phyloP scores from a whole-genome alignment of 2,888 invertebrate genomes.

The Drosophila pseudotalamancana region DNA sequence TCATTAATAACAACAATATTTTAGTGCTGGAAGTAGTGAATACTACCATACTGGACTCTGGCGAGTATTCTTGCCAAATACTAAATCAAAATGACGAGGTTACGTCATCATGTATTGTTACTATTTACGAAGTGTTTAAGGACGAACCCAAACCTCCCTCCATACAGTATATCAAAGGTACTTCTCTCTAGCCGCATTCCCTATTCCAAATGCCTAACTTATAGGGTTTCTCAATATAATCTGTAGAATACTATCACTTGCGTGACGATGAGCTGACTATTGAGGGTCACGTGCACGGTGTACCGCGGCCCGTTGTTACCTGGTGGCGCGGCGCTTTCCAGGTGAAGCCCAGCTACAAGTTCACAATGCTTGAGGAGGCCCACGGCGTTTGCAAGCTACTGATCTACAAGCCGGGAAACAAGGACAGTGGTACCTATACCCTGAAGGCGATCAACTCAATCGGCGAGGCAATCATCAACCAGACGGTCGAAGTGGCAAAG shows the following conservation, averaged over 20 bases:
- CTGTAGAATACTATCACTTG: slow-evolving; percentile 83
- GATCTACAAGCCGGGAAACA: slow-evolving; percentile 86
- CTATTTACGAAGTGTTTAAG: slow-evolving; percentile 90
- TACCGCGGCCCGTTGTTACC: slow-evolving; percentile 82
- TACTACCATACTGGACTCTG: slow-evolving; percentile 87
- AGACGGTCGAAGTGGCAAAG: slow-evolving; percentile 85
- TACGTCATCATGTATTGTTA: slow-evolving; percentile 89
- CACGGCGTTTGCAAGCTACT: slow-evolving; percentile 85
- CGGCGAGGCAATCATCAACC: slow-evolving; percentile 86
- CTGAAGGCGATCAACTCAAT: slow-evolving; percentile 89
- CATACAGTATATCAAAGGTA: slow-evolving; percentile 88
- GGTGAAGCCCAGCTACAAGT: slow-evolving; percentile 82
- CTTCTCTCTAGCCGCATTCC: slow-evolving; percentile 63
- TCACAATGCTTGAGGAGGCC: slow-evolving; percentile 83
- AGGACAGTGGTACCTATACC: slow-evolving; percentile 88
- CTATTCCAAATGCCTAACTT: not conserved
- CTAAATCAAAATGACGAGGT: slow-evolving; percentile 90
- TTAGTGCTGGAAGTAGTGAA: slow-evolving; percentile 86
- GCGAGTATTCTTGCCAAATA: slow-evolving; percentile 89
- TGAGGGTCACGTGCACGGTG: slow-evolving; percentile 85
- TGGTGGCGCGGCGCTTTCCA: slow-evolving; percentile 83
- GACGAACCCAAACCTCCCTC: slow-evolving; percentile 89
- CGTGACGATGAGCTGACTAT: slow-evolving; percentile 87
- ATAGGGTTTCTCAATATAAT: slow-evolving; percentile 21
- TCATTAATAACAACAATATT: slow-evolving; percentile 86